These are phyloP conservation scores for Leuciscus waleckii DNA, from an alignment of 2,797 vertebrate species.

Conservation along the genomic window DNA sequence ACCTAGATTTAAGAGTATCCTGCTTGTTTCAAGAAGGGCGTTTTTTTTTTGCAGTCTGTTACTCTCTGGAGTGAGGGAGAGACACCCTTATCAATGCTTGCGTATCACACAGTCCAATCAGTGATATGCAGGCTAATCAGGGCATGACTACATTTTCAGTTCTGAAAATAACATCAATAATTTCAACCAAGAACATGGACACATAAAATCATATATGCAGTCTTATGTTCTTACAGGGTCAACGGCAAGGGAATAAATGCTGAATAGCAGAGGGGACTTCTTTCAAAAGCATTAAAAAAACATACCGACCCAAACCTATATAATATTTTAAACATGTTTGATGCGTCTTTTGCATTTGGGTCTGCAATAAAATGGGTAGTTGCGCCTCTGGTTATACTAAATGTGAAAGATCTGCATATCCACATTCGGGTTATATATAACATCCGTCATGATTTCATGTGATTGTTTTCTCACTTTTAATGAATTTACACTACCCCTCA, in stretches of 20 bases:
- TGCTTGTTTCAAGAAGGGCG: no score
- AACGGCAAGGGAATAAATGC: not conserved
- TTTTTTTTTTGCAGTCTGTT: not conserved
- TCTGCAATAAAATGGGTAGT: not conserved
- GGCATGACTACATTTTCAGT: not conserved
- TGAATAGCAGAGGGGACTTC: not conserved
- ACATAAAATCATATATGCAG: not conserved
- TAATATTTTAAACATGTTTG: not conserved
- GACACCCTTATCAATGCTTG: constrained; percentile 59
- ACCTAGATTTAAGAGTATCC: no score
- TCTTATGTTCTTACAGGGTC: no score
- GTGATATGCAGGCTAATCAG: constrained; percentile 31
- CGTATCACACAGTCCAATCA: constrained; percentile 61
- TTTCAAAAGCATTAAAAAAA: not conserved
- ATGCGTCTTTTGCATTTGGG: not conserved
- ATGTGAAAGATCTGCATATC: not conserved
- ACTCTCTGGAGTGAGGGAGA: constrained; percentile 34
- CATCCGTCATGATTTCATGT: constrained; percentile 11
- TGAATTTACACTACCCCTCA: constrained; percentile 26
- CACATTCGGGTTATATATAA: not conserved
- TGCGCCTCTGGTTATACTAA: not conserved
- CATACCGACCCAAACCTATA: not conserved
- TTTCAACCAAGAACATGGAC: not conserved
- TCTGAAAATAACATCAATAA: not conserved
- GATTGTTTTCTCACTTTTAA: constrained; percentile 33